These are phyloP conservation scores for Leucoptera coffeella DNA, from an alignment of 2,888 invertebrate species.

Conservation along the genomic window DNA sequence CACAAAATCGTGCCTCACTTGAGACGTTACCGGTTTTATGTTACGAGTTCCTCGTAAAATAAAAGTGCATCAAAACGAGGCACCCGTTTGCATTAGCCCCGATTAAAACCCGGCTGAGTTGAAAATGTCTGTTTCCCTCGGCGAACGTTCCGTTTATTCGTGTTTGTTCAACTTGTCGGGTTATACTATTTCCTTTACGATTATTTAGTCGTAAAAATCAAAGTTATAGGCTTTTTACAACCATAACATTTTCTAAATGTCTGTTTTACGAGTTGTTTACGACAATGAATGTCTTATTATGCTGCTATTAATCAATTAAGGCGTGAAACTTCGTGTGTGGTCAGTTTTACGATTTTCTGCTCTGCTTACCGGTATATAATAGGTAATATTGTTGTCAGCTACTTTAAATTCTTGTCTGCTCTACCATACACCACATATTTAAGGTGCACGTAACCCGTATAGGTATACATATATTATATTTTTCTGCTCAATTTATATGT, in stretches of 20 bases:
- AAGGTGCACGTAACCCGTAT: no score
- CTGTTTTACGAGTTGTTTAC: conserved; percentile 36
- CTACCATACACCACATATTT: no score
- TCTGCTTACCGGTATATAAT: no score
- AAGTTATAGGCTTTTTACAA: conserved; percentile 54
- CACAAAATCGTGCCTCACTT: no score
- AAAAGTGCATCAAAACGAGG: conserved; percentile 47
- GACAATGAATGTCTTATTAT: conserved; percentile 42
- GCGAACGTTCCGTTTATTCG: no score
- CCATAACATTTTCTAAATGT: conserved; percentile 52
- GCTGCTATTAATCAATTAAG: conserved; percentile 47
- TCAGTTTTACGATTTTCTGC: no score
- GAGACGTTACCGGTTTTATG: conserved; percentile 47
- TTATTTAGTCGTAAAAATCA: conserved; percentile 57
- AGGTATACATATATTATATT: no score
- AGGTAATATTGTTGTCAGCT: no score
- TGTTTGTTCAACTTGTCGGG: conserved; percentile 17
- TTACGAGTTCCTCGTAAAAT: conserved; percentile 48
- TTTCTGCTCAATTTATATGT: no score
- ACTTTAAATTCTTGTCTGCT: no score
- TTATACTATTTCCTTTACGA: conserved; percentile 49
- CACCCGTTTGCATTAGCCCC: conserved; percentile 45
- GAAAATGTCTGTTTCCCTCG: conserved; percentile 10
- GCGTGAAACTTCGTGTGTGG: conserved; percentile 25
- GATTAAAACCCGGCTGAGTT: conserved; percentile 29